phyloP scores from a whole-genome alignment of 2,113 vertebrate genomes.

The Zosterops hypoxanthus region DNA sequence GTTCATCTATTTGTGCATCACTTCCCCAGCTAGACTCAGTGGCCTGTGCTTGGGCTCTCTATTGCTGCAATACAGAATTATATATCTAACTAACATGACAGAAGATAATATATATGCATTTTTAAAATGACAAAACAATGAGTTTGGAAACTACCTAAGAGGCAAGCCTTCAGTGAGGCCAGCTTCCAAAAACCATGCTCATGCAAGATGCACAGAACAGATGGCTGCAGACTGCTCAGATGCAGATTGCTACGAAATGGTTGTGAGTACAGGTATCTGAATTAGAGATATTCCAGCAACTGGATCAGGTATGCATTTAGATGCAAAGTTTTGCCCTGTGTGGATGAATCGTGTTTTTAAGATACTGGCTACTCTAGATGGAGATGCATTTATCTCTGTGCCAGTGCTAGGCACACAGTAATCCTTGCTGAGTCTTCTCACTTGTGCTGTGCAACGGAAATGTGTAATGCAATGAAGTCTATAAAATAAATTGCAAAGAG shows the following conservation, averaged over 20 bases:
- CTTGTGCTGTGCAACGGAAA: accelerated
- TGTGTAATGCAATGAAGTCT: background rate
- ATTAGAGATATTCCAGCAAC: background rate
- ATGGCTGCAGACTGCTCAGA: background rate
- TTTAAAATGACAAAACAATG: background rate
- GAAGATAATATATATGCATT: background rate
- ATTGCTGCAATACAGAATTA: background rate
- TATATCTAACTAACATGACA: background rate
- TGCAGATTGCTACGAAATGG: background rate
- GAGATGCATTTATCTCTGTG: background rate
- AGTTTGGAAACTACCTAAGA: background rate
- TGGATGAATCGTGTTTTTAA: background rate
- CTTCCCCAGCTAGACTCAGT: background rate
- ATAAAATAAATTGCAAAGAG: background rate
- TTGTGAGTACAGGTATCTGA: background rate
- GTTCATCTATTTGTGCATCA: background rate
- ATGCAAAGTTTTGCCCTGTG: background rate
- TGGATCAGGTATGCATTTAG: background rate
- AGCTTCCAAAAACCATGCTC: background rate
- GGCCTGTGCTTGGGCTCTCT: background rate
- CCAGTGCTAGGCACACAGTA: background rate
- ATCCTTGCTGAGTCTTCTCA: background rate
- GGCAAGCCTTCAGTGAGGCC: background rate
- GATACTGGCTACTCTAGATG: background rate
- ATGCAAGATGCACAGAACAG: background rate